Evolutionary conservation across 2,797 vertebrate genomes (phyloP).

Genomic region (Notoglanidium macrostoma): DNA sequence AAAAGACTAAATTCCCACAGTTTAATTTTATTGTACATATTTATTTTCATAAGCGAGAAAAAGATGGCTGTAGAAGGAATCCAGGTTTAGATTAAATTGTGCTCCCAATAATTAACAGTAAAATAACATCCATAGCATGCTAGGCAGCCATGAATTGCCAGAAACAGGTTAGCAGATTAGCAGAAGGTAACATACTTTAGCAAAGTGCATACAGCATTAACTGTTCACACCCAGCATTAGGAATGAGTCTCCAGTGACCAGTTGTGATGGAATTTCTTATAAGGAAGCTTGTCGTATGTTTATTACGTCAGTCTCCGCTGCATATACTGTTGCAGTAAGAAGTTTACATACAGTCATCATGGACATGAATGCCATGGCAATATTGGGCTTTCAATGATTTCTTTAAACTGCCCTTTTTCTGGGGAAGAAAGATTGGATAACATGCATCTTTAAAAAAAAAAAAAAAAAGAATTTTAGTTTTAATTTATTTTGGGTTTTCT

Average conservation of each 20-base stretch:
- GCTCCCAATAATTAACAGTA: neutral
- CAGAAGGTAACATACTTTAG: neutral
- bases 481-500: too few relatives aligned
- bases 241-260: neutral
- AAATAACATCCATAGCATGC: conserved; percentile 13
- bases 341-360: too few relatives aligned
- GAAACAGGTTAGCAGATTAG: conserved; percentile 22
- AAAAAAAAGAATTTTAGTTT: too few relatives aligned
- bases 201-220: neutral
- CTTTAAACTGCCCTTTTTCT: too few relatives aligned
- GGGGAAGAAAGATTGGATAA: too few relatives aligned
- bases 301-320: neutral
- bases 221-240: neutral
- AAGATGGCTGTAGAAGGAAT: neutral
- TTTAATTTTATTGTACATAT: neutral
- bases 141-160: neutral
- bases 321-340: neutral
- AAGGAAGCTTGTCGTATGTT: neutral
- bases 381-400: too few relatives aligned
- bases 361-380: too few relatives aligned
- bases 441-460: too few relatives aligned
- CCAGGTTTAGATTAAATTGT: neutral
- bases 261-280: neutral
- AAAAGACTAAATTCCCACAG: neutral
- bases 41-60: neutral